Evolutionary conservation across 2,797 vertebrate genomes (phyloP).

Genomic region (Sardinella longiceps): DNA sequence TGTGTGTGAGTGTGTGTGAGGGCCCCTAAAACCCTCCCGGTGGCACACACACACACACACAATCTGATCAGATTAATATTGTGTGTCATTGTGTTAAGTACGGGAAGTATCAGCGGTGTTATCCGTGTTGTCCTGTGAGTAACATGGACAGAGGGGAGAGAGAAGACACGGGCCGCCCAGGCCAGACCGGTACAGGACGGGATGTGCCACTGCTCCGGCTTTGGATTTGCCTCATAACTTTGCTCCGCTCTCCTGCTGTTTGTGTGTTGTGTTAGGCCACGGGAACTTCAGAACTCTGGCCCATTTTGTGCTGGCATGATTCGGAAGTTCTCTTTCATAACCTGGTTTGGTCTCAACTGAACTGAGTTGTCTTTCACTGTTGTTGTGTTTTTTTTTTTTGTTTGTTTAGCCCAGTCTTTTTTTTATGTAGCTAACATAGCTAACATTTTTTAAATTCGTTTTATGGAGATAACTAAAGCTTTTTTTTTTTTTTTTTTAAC

Average conservation of each 20-base stretch:
- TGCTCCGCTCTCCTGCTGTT: background rate
- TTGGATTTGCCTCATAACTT: background rate
- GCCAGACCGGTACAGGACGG: no score
- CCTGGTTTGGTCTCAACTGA: no score
- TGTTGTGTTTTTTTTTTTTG: no score
- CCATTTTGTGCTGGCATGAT: no score
- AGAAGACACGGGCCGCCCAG: background rate
- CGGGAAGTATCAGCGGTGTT: constrained; percentile 9
- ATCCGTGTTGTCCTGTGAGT: background rate
- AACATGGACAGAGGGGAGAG: background rate
- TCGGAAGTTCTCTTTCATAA: no score
- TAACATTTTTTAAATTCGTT: background rate
- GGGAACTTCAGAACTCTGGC: background rate
- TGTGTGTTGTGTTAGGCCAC: no score
- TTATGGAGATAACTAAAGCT: no score
- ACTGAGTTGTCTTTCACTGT: no score
- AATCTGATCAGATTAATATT: constrained; percentile 24
- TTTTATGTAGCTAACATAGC: no score
- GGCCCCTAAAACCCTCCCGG: background rate
- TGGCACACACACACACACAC: background rate
- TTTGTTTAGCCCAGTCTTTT: background rate
- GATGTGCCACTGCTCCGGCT: background rate
- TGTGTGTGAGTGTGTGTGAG: no score
- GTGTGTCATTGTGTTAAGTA: constrained; percentile 23
- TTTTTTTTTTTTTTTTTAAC: background rate